Conservation (phyloP, 2,797 vertebrate species). For the Periophthalmus magnuspinnatus region DNA sequence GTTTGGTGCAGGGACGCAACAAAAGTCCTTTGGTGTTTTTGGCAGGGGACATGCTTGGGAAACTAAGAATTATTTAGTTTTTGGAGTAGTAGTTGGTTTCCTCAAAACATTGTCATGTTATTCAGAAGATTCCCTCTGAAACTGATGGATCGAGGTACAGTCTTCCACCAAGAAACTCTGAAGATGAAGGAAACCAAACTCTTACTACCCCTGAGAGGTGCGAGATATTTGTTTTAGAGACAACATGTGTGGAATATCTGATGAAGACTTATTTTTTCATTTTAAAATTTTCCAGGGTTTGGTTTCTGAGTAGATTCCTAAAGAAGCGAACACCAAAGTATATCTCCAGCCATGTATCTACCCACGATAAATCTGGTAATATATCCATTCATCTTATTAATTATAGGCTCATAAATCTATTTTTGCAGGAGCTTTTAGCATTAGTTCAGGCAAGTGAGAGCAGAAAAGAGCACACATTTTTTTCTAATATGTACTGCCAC, state of each 20-base stretch:
- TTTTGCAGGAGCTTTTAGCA: background rate
- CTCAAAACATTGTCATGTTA: background rate
- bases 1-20: constrained; percentile 41
- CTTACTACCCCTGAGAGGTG: constrained; percentile 70
- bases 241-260: background rate
- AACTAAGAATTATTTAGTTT: background rate
- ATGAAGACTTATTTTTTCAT: background rate
- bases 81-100: background rate
- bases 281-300: constrained; percentile 53
- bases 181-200: constrained; percentile 54
- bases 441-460: background rate
- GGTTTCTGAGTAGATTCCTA: constrained; percentile 69
- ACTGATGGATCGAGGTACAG: constrained; percentile 64
- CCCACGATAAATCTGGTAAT: constrained; percentile 63
- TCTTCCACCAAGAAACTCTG: constrained; percentile 55
- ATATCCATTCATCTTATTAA: background rate
- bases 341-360: constrained; percentile 57
- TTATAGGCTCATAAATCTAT: background rate
- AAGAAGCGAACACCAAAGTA: constrained; percentile 63
- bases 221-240: background rate
- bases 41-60: constrained; percentile 3
- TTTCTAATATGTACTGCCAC: constrained; percentile 24
- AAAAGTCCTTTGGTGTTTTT: constrained; percentile 29
- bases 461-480: background rate
- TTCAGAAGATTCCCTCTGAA: constrained; percentile 40